Conservation (phyloP, 1,140 invertebrate genomes). For the Manduca sexta region DNA sequence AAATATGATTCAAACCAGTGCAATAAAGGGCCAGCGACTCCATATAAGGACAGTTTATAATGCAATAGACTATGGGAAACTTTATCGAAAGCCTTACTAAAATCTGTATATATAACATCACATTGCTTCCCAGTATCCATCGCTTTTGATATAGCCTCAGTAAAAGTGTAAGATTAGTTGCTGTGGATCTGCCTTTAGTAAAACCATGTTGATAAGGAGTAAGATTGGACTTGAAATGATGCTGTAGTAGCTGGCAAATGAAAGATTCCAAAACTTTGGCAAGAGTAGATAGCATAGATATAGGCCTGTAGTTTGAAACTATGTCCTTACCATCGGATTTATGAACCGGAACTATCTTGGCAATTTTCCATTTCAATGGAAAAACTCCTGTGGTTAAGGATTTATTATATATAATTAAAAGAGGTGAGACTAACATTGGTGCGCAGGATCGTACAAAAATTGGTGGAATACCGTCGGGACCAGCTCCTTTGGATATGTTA, state of each 20-base stretch:
- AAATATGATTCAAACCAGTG: conserved; percentile 6
- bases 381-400: conserved; percentile 13
- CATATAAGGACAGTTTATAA: conserved; percentile 4
- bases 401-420: conserved; percentile 14
- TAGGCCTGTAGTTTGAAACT: conserved; percentile 26
- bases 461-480: conserved; percentile 7
- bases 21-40: neutral
- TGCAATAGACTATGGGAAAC: conserved; percentile 5
- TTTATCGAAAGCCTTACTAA: conserved; percentile 13
- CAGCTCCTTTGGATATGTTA: conserved; percentile 5
- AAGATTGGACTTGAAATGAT: neutral
- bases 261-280: conserved; percentile 21
- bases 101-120: too few relatives aligned
- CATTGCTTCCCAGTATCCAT: conserved; percentile 3
- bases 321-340: conserved; percentile 15
- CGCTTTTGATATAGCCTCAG: neutral
- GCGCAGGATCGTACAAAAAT: conserved; percentile 3
- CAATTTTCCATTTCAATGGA: conserved; percentile 20
- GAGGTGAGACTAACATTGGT: neutral
- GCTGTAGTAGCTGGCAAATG: neutral
- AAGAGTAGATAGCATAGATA: conserved; percentile 20
- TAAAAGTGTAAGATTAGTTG: conserved; percentile 7
- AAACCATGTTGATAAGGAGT: conserved; percentile 12
- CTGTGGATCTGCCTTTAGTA: conserved; percentile 1
- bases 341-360: conserved; percentile 20